Base-by-base conservation (phyloP, 2,113 vertebrate genomes). In the Corythornis cristatus region DNA sequence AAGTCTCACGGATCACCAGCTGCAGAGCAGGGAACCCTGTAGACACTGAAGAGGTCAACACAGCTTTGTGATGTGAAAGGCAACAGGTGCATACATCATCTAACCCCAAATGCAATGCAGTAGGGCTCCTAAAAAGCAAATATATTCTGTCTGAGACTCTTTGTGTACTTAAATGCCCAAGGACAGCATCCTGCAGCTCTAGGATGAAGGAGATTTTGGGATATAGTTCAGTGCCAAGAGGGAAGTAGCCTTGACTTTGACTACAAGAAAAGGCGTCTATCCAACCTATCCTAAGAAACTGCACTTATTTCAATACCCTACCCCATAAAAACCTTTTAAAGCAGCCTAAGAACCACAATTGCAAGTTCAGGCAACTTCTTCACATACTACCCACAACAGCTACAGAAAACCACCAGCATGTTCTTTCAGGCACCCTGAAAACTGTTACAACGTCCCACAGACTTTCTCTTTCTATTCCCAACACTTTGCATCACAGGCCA, bases 21-120 rank as follows among this genome's bases (percentile, higher is more conserved):
- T 60, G 25, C 45, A 68, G 23, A 54, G 40, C 45, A 80, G 4
- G 4, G 23, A 77, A 45, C 3, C 7, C 7, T 4, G 3, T 1
- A 10, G 25, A 20, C 8, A 12, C 28, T 56, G 22, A 25, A 3
- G 5, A 65, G 40, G 5, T 35, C 28, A 31, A 21, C 3, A 19
- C 12, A 64, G 23, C 31, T 43, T 40, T 18, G 3, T 45, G 11
- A 37, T 64, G 29, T 13, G 22, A 43, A 28, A 89, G 48, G 22
- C 22, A 53, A 28, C 0, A 0, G 26, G 25, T 12, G 2, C 5
- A 4, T 26, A 28, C 26, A 15, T 7, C 7, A 13, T 3, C 6
- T 19, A 54, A 64, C 14, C 28, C 15, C 56, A 77, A 58, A 11
- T 1, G 2, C 48, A 66, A 15, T 1, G 9, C 29, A 48, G 12